These are phyloP conservation scores for Drosophila suboccidentalis DNA, from an alignment of 2,888 invertebrate species.

Conservation along the genomic window DNA sequence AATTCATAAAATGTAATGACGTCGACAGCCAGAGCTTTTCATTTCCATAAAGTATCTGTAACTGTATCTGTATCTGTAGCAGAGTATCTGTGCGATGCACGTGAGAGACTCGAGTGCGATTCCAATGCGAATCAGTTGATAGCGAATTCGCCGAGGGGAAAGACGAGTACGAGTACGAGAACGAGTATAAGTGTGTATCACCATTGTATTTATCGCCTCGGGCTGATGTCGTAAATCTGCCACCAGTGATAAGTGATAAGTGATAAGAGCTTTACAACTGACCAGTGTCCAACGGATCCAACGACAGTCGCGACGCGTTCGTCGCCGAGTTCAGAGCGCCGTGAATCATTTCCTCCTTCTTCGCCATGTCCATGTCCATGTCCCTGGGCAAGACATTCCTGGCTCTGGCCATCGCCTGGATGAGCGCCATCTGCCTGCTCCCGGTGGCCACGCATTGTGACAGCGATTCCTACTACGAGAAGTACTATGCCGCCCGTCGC, in stretches of 20 bases:
- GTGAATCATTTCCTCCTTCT: not conserved
- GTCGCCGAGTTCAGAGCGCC: slow-evolving; percentile 36
- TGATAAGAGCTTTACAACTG: slow-evolving; percentile 8
- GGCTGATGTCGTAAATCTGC: slow-evolving; percentile 53
- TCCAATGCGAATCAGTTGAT: slow-evolving; percentile 34
- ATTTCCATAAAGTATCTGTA: slow-evolving; percentile 22
- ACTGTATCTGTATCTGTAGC: slow-evolving; percentile 6
- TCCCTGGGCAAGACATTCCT: slow-evolving; percentile 46
- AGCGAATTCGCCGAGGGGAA: slow-evolving; percentile 10
- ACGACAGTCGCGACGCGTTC: slow-evolving; percentile 57
- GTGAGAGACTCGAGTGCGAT: slow-evolving; percentile 6
- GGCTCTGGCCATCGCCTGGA: slow-evolving; percentile 59
- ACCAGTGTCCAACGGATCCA: not conserved
- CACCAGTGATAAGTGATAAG: slow-evolving; percentile 3
- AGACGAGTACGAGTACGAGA: not conserved
- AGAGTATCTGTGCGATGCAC: slow-evolving; percentile 24
- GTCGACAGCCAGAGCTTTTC: slow-evolving; percentile 35
- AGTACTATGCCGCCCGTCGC: slow-evolving; percentile 81
- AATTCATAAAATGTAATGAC: slow-evolving; percentile 70
- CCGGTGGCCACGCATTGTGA: slow-evolving; percentile 77
- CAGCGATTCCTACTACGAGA: slow-evolving; percentile 82
- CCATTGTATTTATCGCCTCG: slow-evolving; percentile 38
- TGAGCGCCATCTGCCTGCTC: slow-evolving; percentile 73
- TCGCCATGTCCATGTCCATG: slow-evolving; percentile 4
- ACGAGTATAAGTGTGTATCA: too few species aligned